Conservation (phyloP, 1,140 invertebrate species). For the Platyscapa corneri region DNA sequence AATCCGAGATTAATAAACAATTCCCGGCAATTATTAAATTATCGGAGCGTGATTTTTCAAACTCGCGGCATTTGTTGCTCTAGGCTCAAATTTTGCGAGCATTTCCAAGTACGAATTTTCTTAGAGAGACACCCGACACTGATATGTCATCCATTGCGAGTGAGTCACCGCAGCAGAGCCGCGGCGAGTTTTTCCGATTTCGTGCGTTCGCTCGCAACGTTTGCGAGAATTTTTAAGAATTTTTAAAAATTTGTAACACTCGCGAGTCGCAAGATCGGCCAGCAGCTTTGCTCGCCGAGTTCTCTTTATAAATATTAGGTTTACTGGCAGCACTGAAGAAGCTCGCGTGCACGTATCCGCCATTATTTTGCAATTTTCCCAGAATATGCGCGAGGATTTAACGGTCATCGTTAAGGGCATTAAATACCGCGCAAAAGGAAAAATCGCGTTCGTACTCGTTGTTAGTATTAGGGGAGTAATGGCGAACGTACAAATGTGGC, state of each 20-base stretch:
- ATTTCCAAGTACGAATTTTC: not conserved
- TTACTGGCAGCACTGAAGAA: no score
- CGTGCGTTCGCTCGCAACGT: no score
- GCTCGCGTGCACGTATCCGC: no score
- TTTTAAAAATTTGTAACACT: not conserved
- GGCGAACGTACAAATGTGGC: no score
- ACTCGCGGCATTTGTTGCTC: not conserved
- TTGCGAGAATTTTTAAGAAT: not conserved
- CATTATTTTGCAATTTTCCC: no score
- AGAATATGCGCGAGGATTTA: no score
- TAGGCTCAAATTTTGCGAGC: slow-evolving; percentile 10
- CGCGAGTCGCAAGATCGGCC: not conserved
- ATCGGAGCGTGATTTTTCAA: not conserved
- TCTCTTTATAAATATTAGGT: no score
- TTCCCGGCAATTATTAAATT: slow-evolving; percentile 2
- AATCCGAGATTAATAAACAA: slow-evolving; percentile 12
- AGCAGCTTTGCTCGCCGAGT: not conserved
- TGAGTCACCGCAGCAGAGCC: not conserved
- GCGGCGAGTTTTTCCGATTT: not conserved
- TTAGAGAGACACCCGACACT: not conserved
- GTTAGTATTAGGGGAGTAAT: no score
- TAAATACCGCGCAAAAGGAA: no score
- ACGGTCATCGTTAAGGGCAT: no score
- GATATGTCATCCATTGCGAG: slow-evolving; percentile 11
- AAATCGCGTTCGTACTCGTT: no score